These are phyloP conservation scores for Chrysodeixis includens DNA, from an alignment of 2,888 invertebrate species.

Conservation along the genomic window DNA sequence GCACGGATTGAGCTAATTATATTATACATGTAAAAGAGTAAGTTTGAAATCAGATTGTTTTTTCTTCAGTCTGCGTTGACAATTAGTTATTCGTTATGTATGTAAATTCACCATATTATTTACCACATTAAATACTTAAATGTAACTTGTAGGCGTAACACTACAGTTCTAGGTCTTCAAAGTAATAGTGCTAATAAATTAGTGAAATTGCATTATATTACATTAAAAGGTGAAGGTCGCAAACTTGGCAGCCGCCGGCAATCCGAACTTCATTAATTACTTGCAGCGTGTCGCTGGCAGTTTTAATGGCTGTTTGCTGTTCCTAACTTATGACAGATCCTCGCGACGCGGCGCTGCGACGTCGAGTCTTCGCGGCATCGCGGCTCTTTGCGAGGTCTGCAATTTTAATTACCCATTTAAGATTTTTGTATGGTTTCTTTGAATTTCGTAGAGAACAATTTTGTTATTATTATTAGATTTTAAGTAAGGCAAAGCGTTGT, in stretches of 20 bases:
- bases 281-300: conserved; percentile 44
- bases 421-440: neutral
- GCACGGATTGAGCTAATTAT: too few species aligned
- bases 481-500: too few species aligned
- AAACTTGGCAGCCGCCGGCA: conserved; percentile 47
- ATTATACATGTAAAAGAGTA: too few species aligned
- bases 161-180: neutral
- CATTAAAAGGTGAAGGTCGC: conserved; percentile 49
- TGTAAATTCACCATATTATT: too few species aligned
- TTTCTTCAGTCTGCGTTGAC: too few species aligned
- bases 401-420: conserved; percentile 6
- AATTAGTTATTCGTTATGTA: too few species aligned
- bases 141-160: neutral
- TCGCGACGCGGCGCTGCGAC: too few species aligned
- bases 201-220: conserved; percentile 36
- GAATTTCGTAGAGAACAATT: neutral
- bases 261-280: conserved; percentile 58
- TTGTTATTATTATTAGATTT: neutral
- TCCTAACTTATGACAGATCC: conserved; percentile 32
- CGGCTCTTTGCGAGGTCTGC: conserved; percentile 13
- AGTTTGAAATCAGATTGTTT: too few species aligned
- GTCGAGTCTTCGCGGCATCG: conserved; percentile 20
- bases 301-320: conserved; percentile 49
- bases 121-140: neutral
- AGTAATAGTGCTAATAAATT: conserved; percentile 45